Evolutionary conservation across 2,888 invertebrate genomes (phyloP).

Genomic region (Aleiodes testaceus): DNA sequence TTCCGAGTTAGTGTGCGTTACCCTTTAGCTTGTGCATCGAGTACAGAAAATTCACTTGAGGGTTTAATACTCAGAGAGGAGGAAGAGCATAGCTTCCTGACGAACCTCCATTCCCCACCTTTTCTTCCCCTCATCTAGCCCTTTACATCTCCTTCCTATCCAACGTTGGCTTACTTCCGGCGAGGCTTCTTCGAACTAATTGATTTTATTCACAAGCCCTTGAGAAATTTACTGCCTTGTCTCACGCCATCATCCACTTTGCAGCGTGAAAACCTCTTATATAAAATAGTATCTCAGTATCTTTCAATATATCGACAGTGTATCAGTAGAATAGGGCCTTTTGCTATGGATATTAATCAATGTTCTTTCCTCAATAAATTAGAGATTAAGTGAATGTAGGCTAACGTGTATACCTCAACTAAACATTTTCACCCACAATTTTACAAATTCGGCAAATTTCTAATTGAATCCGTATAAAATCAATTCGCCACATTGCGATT

Average conservation of each 20-base stretch:
- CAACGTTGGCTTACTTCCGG: constrained; percentile 50
- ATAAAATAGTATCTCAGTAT: constrained; percentile 11
- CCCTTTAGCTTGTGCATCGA: constrained; percentile 11
- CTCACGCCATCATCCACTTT: constrained; percentile 32
- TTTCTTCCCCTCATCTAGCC: constrained; percentile 50
- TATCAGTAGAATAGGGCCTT: constrained; percentile 15
- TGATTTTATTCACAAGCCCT: constrained; percentile 67
- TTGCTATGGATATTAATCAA: neutral
- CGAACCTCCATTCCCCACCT: constrained; percentile 16
- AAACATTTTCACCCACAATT: too few relatives aligned
- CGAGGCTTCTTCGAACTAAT: constrained; percentile 63
- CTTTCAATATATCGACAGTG: constrained; percentile 24
- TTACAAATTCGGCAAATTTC: too few relatives aligned
- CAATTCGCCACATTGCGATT: too few relatives aligned
- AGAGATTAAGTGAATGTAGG: too few relatives aligned
- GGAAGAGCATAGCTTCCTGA: constrained; percentile 39
- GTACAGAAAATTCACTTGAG: constrained; percentile 38
- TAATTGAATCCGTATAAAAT: too few relatives aligned
- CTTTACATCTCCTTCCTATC: constrained; percentile 41
- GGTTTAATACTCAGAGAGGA: constrained; percentile 46
- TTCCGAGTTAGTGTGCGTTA: constrained; percentile 4
- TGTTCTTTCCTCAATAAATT: too few relatives aligned
- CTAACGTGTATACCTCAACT: too few relatives aligned
- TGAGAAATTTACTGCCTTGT: constrained; percentile 48
- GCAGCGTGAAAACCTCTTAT: constrained; percentile 26